phyloP scores from a whole-genome alignment of 2,888 invertebrate species.

The Tuberolachnus salignus region DNA sequence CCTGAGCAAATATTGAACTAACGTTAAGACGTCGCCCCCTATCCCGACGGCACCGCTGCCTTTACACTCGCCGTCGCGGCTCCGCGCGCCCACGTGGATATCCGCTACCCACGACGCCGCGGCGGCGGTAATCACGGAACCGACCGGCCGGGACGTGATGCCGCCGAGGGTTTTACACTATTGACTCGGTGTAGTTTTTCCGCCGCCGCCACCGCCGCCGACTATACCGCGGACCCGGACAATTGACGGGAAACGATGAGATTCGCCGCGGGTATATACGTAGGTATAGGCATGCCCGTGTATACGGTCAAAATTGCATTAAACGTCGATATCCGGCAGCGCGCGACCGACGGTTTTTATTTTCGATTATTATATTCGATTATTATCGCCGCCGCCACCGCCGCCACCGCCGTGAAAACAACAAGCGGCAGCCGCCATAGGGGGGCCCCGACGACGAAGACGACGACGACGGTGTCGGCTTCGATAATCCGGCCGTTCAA shows the following conservation, averaged over 20 bases:
- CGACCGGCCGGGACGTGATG: slow-evolving; percentile 34
- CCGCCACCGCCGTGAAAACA: too few relatives aligned
- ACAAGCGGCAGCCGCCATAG: too few relatives aligned
- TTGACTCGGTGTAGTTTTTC: slow-evolving; percentile 53
- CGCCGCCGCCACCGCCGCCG: not conserved
- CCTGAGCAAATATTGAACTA: slow-evolving; percentile 53
- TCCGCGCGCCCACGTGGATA: not conserved
- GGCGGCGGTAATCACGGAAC: slow-evolving; percentile 53
- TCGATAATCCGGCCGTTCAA: slow-evolving; percentile 43
- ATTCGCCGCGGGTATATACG: not conserved
- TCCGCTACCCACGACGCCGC: not conserved
- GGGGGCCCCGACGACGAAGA: not conserved
- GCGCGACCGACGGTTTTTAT: slow-evolving; percentile 38
- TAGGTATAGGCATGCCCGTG: too few relatives aligned
- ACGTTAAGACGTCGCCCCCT: slow-evolving; percentile 54
- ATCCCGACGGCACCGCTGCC: too few relatives aligned
- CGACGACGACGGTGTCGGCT: slow-evolving; percentile 11
- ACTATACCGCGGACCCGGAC: not conserved
- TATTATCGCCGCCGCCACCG: not conserved
- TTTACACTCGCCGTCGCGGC: not conserved
- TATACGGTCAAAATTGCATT: slow-evolving; percentile 24
- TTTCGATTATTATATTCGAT: not conserved
- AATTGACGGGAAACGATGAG: slow-evolving; percentile 12
- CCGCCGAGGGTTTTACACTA: slow-evolving; percentile 44
- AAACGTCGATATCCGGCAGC: slow-evolving; percentile 27